Base-by-base conservation (phyloP, 2,113 vertebrate genomes). In the Tauraco erythrolophus region DNA sequence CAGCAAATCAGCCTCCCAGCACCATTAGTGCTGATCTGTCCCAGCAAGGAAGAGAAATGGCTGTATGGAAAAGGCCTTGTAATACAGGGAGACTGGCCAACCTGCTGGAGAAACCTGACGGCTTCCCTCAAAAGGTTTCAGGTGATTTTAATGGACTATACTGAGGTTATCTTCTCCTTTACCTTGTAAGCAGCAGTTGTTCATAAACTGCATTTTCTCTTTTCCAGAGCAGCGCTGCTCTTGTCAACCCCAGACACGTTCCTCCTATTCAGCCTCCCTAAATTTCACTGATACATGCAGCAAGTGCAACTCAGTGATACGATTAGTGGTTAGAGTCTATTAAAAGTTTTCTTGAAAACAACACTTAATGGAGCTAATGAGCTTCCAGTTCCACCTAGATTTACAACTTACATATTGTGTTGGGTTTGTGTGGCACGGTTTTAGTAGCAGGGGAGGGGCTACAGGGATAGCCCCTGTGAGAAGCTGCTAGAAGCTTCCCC, bases 221-320 rank as follows among this genome's bases (percentile, higher is more conserved):
- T 68, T 79, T 28, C 41, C 57, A 53, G 28, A 11, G 43, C 48
- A 75, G 30, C 0, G 1, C 31, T 84, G 65, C 53, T 57, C 39
- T 48, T 76, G 71, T 60, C 74, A 92, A 48, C 37, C 27, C 31
- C 66, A 88, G 65, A 30, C 43, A 92, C 43, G 53, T 46, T 92
- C 35, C 35, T 70, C 24, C 39, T 50, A 27, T 76, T 92, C 51
- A 77, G 22, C 69, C 61, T 74, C 33, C 70, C 79, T 61, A 56
- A 84, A 89, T 88, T 91, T 83, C 89, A 61, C 45, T 91, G 60
- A 70, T 58, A 37, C 5, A 77, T 46, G 45, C 22, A 61, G 76
- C 56, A 83, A 93, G 57, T 87, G 94, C 39, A 87, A 88, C 21
- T 33, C 30, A 43, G 53, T 68, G 92, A 96, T 97, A 95, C 94